Evolutionary conservation across 1,140 invertebrate species (phyloP).

Genomic region (Ceratitis capitata): DNA sequence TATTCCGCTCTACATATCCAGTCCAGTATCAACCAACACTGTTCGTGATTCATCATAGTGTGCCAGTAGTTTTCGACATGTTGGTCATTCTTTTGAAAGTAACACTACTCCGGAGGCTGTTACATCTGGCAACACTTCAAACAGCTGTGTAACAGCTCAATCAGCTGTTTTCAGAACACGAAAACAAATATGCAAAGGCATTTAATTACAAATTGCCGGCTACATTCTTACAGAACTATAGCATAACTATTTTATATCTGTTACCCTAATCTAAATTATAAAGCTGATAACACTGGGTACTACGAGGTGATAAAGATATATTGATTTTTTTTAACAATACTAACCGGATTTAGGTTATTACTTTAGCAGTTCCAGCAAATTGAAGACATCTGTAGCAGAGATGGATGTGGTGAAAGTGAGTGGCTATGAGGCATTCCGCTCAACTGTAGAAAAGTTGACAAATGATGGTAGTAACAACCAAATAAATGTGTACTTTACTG

Average conservation of each 20-base stretch:
- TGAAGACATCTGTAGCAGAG: neutral
- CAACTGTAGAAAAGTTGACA: slow-evolving; percentile 20
- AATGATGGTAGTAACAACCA: slow-evolving; percentile 4
- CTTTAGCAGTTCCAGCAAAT: neutral
- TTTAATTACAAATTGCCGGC: neutral
- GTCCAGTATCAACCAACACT: no score
- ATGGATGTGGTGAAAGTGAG: slow-evolving; percentile 17
- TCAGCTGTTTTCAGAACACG: neutral
- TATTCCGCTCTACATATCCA: no score
- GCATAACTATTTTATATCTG: neutral
- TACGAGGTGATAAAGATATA: slow-evolving; percentile 8
- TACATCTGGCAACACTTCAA: neutral
- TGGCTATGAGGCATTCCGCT: slow-evolving; percentile 40
- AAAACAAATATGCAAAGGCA: neutral
- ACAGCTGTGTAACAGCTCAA: slow-evolving; percentile 1
- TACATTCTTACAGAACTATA: neutral
- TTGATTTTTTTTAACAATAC: neutral
- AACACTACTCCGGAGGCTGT: neutral
- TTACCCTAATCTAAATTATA: neutral
- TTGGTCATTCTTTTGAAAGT: neutral
- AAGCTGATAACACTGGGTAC: neutral
- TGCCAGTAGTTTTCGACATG: no score
- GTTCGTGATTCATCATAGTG: no score
- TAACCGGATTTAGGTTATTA: neutral
- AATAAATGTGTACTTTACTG: slow-evolving; percentile 70